These are phyloP conservation scores for Osedax fenrisi DNA, from an alignment of 2,888 invertebrate species.

Conservation along the genomic window DNA sequence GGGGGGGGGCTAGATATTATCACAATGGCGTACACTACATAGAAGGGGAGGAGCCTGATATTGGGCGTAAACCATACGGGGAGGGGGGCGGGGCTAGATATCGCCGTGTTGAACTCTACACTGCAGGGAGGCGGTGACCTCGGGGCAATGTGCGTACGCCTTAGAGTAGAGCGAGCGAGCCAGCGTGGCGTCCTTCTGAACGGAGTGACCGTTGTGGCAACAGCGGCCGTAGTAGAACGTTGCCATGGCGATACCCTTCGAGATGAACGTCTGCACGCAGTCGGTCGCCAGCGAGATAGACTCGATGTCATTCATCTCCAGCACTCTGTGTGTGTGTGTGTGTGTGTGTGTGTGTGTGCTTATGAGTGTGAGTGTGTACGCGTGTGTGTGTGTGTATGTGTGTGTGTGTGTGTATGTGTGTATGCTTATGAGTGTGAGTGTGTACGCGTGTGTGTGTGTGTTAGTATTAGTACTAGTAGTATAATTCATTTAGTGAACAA, in stretches of 20 bases:
- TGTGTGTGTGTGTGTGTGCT: too few relatives aligned
- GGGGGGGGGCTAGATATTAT: too few relatives aligned
- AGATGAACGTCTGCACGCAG: constrained; percentile 43
- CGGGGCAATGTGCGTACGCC: constrained; percentile 45
- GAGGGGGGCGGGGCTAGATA: constrained; percentile 11
- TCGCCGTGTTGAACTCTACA: constrained; percentile 29
- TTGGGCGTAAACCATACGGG: too few relatives aligned
- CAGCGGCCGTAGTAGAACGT: constrained; percentile 49
- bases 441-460: too few relatives aligned
- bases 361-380: too few relatives aligned
- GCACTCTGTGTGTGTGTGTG: constrained; percentile 40
- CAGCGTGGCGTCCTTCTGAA: constrained; percentile 38
- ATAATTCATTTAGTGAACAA: too few relatives aligned
- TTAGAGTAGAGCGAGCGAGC: constrained; percentile 27
- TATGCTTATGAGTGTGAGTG: too few relatives aligned
- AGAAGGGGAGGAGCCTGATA: too few relatives aligned
- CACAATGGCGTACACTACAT: too few relatives aligned
- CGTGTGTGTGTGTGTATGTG: too few relatives aligned
- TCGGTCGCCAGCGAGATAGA: constrained; percentile 45
- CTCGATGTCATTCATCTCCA: constrained; percentile 40
- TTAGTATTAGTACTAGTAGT: too few relatives aligned
- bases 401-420: too few relatives aligned
- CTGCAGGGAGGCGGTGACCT: constrained; percentile 41
- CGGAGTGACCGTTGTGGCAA: constrained; percentile 43
- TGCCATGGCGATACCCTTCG: constrained; percentile 47